Percentiles rank a stretch among this genome's conserved stretches.
Conservation (phyloP, 2,113 vertebrate genomes). For the Antechinus stuartii region DNA sequence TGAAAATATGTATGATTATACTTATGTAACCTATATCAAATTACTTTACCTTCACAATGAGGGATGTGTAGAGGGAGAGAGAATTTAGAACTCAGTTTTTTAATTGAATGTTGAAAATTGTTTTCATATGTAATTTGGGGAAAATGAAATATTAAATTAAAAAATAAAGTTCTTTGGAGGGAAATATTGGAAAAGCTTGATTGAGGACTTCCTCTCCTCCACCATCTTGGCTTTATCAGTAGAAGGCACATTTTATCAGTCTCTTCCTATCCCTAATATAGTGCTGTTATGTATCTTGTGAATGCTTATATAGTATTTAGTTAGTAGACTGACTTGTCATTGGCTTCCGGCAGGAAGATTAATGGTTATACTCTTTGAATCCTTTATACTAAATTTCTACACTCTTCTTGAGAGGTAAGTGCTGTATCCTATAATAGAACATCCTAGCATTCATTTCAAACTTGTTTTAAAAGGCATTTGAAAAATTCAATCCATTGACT, state of each 20-base stretch:
- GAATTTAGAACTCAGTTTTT: too few species aligned
- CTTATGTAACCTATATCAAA: too few species aligned
- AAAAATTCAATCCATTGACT: conserved; percentile 47
- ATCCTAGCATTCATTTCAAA: background rate
- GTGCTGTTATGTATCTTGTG: background rate
- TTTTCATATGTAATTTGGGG: too few species aligned
- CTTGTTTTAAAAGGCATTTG: conserved; percentile 55
- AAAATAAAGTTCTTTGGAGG: background rate
- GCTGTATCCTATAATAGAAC: conserved; percentile 15
- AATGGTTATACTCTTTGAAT: conserved; percentile 11
- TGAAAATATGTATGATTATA: too few species aligned
- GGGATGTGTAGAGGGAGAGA: too few species aligned
- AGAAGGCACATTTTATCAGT: background rate
- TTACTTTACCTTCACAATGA: too few species aligned
- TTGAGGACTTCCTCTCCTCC: background rate
- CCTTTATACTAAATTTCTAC: conserved; percentile 14
- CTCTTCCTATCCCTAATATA: rapidly evolving
- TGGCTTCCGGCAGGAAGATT: conserved; percentile 40
- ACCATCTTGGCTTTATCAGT: background rate
- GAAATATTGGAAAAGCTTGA: background rate
- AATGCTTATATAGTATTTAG: background rate
- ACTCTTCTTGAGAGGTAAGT: conserved; percentile 14
- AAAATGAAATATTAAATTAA: too few species aligned
- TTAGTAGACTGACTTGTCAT: background rate
- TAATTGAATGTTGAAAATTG: too few species aligned